Evolutionary conservation across 1,140 invertebrate species (phyloP), one percentile per base, ranked within the genome.

Genomic region (Laodelphax striatellus): DNA sequence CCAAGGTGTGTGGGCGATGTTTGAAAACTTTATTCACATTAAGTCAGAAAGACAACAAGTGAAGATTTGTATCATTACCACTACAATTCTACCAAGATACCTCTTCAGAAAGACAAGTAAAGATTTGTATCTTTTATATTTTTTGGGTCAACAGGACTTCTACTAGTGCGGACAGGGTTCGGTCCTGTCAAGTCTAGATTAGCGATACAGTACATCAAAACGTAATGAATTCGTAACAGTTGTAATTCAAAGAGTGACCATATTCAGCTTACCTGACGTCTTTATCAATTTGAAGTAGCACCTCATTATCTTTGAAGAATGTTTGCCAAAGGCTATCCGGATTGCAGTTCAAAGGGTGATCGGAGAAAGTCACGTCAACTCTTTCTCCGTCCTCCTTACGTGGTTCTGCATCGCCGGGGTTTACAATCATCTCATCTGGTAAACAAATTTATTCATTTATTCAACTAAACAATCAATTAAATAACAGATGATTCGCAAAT

Each of bases 221-320:
- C n/a, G n/a, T n/a, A n/a, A n/a, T n/a, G n/a, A n/a, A n/a, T n/a
- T n/a, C n/a, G n/a, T n/a, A n/a, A n/a, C n/a, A n/a, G n/a, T n/a
- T n/a, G n/a, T n/a, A n/a, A n/a, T n/a, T n/a, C n/a, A n/a, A n/a
- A n/a, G n/a, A n/a, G n/a, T n/a, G 2, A 21, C 2, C 16, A 46
- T 17, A 46, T 17, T 14, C 5, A 22, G 44, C 63, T 62, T 71
- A 85, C 85, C 92, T 82, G 17, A 97, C 94, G 77, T 98, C 95
- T 74, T 97, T 98, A 72, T 97, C 94, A 68, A 98, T 97, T 80
- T 98, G 94, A 56, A 94, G 73, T 10, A 98, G 72, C 63, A 94
- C 90, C 77, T 98, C 94, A 75, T 98, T 98, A 70, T 98, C 94
- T 73, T 92, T 94, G 72, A 98, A 98, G 72, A 85, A 94, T 0